These are phyloP conservation scores for Paralichthys olivaceus DNA, from an alignment of 2,113 vertebrate genomes.

Conservation along the genomic window DNA sequence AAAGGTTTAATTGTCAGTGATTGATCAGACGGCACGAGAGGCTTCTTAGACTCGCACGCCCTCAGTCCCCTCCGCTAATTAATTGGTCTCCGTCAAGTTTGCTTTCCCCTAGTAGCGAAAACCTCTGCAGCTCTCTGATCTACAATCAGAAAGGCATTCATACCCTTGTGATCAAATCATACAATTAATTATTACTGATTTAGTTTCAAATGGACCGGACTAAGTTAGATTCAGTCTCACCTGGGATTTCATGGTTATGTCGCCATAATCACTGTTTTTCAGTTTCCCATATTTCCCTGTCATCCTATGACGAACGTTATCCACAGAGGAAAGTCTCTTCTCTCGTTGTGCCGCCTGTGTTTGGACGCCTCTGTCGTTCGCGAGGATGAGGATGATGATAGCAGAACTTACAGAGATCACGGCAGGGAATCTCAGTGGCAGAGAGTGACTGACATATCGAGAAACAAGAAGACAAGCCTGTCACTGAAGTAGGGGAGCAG, in stretches of 20 bases:
- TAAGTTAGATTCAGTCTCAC: constrained; percentile 7
- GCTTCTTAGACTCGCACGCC: neutral
- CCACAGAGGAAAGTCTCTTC: too few relatives aligned
- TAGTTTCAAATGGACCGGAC: neutral
- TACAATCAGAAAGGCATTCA: constrained; percentile 4
- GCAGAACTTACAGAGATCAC: neutral
- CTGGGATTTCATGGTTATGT: neutral
- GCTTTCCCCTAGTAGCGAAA: neutral
- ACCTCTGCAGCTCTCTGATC: constrained; percentile 21
- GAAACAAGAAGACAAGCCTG: neutral
- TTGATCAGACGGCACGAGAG: constrained; percentile 13
- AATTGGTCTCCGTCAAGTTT: neutral
- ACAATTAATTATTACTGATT: constrained; percentile 15
- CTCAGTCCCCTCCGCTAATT: neutral
- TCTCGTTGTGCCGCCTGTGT: neutral
- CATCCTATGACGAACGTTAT: too few relatives aligned
- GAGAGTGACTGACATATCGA: neutral
- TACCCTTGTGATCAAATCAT: constrained; percentile 33
- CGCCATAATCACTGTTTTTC: too few relatives aligned
- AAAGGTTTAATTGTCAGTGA: constrained; percentile 49
- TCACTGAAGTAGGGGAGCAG: constrained; percentile 1
- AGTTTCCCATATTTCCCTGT: too few relatives aligned
- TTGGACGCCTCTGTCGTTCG: neutral
- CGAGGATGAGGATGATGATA: neutral
- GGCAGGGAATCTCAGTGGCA: neutral